A percentile compares a stretch with the other conserved stretches of the same genome.
Evolutionary conservation across 2,797 vertebrate species (phyloP).

Genomic region (Lindbergichthys nudifrons): DNA sequence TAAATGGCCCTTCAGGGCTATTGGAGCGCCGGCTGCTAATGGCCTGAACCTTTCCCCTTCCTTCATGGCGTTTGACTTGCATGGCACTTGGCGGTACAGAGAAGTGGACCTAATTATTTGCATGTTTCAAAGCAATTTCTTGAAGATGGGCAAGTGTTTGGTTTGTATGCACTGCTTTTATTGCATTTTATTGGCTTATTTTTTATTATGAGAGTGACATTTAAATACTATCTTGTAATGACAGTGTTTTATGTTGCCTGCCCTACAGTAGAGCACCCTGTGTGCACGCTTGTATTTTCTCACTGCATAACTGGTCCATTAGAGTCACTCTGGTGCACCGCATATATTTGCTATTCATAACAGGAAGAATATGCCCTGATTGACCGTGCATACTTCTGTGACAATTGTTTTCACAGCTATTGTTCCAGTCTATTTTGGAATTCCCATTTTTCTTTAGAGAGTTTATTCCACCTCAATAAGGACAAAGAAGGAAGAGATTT

Average conservation of each 20-base stretch:
- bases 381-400: constrained; percentile 69
- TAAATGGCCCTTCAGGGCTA: no score
- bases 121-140: neutral
- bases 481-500: constrained; percentile 53
- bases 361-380: constrained; percentile 69
- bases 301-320: constrained; percentile 76
- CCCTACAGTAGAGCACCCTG: constrained; percentile 15
- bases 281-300: constrained; percentile 55
- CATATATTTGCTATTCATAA: constrained; percentile 79
- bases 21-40: neutral
- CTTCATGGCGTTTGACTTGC: neutral
- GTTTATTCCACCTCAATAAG: constrained; percentile 68
- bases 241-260: constrained; percentile 14
- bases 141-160: neutral
- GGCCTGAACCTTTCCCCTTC: neutral
- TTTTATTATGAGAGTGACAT: neutral
- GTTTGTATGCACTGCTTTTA: neutral
- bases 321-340: constrained; percentile 72
- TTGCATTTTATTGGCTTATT: neutral
- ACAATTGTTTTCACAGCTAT: constrained; percentile 77
- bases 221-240: neutral
- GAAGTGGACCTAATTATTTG: neutral
- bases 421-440: constrained; percentile 75
- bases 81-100: no score
- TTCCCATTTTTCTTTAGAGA: constrained; percentile 49